Percentiles rank a stretch among this genome's conserved stretches.
Conservation (phyloP, 2,888 invertebrate genomes). For the Watsonalla binaria region DNA sequence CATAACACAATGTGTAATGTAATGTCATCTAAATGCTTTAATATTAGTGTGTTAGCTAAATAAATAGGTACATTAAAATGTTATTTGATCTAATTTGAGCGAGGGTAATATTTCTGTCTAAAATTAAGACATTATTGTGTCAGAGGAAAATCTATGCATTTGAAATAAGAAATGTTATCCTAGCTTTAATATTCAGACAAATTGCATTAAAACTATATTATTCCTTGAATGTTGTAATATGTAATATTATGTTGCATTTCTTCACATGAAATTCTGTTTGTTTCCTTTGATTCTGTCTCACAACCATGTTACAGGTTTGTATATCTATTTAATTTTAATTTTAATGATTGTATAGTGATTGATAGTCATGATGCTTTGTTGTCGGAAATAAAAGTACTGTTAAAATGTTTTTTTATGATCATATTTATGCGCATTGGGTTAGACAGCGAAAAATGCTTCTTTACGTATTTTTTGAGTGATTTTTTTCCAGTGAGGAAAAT, state of each 20-base stretch:
- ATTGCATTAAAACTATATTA: slow-evolving; percentile 18
- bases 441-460: no score
- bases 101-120: slow-evolving; percentile 13
- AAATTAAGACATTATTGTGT: slow-evolving; percentile 8
- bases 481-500: no score
- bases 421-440: no score
- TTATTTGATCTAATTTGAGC: slow-evolving; percentile 28
- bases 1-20: slow-evolving; percentile 25
- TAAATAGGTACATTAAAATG: slow-evolving; percentile 44
- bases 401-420: slow-evolving; percentile 17
- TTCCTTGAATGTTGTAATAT: slow-evolving; percentile 18
- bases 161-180: slow-evolving; percentile 11
- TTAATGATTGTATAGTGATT: slow-evolving; percentile 32
- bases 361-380: slow-evolving; percentile 53
- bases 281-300: slow-evolving; percentile 13
- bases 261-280: slow-evolving; percentile 14
- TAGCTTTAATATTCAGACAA: slow-evolving; percentile 19
- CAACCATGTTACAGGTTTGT: slow-evolving; percentile 18
- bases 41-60: slow-evolving; percentile 60
- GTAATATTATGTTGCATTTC: slow-evolving; percentile 32
- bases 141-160: slow-evolving; percentile 15
- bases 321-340: slow-evolving; percentile 26
- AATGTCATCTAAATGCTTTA: slow-evolving; percentile 62
- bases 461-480: no score
- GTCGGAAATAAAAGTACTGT: slow-evolving; percentile 57